Conservation (phyloP, 2,113 vertebrate species). For the Lophura nycthemera region DNA sequence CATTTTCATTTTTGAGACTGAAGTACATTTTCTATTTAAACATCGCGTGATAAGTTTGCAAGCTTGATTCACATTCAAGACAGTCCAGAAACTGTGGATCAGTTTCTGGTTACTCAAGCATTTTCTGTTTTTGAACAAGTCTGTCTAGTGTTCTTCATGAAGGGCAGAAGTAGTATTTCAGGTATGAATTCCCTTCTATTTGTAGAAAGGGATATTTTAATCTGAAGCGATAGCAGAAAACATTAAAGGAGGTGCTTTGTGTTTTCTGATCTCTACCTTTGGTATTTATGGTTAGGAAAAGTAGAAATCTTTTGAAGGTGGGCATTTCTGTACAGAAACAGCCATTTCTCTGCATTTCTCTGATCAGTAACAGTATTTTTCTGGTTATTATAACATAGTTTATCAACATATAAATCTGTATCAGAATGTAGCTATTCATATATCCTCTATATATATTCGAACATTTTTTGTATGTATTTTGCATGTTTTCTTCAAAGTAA, state of each 20-base stretch:
- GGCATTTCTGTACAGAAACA: slow-evolving; percentile 38
- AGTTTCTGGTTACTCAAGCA: slow-evolving; percentile 76
- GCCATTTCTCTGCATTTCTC: slow-evolving; percentile 19
- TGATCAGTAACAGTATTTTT: slow-evolving; percentile 28
- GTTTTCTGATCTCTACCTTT: slow-evolving; percentile 3
- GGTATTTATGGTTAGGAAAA: slow-evolving; percentile 4
- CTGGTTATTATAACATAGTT: neutral
- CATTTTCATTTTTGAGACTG: slow-evolving; percentile 74
- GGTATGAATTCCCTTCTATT: slow-evolving; percentile 72
- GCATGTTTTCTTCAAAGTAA: slow-evolving; percentile 13
- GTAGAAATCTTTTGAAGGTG: neutral
- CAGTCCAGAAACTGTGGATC: slow-evolving; percentile 70
- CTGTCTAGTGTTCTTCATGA: slow-evolving; percentile 74
- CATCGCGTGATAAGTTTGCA: slow-evolving; percentile 77
- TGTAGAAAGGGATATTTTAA: slow-evolving; percentile 69
- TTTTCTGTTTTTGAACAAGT: slow-evolving; percentile 64
- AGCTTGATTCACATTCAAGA: slow-evolving; percentile 77
- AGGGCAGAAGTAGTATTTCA: slow-evolving; percentile 67
- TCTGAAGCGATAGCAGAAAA: slow-evolving; percentile 44
- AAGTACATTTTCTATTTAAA: slow-evolving; percentile 78
- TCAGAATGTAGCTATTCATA: neutral
- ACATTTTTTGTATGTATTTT: slow-evolving; percentile 12
- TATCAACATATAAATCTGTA: slow-evolving; percentile 4
- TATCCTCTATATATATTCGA: neutral
- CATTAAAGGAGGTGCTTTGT: slow-evolving; percentile 50